phyloP scores from a whole-genome alignment of 2,797 vertebrate genomes.

The Lagocephalus sceleratus region DNA sequence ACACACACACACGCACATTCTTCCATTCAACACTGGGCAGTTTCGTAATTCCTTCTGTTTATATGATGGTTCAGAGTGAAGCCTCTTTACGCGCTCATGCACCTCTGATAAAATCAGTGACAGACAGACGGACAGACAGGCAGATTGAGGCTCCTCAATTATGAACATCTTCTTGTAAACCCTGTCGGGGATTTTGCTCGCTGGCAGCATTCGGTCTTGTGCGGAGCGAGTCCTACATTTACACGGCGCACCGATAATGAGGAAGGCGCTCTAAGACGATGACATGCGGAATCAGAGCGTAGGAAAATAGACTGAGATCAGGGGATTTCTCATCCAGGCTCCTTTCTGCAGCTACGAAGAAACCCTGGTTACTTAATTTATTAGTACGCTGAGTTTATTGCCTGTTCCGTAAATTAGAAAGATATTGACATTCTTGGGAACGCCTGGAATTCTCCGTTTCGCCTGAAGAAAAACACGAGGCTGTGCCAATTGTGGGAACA shows the following conservation, averaged over 20 bases:
- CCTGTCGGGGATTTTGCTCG: not conserved
- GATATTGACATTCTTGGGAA: too few species aligned
- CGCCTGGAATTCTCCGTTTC: too few species aligned
- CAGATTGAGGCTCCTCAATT: too few species aligned
- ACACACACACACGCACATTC: conserved; percentile 29
- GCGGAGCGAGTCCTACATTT: not conserved
- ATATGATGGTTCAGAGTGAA: conserved; percentile 55
- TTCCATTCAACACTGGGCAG: too few species aligned
- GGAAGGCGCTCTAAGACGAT: not conserved
- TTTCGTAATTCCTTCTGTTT: conserved; percentile 63
- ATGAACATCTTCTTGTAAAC: not conserved
- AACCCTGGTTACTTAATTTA: too few species aligned
- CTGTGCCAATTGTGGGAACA: too few species aligned
- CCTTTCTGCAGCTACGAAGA: not conserved
- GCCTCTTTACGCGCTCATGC: not conserved
- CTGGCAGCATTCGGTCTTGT: not conserved
- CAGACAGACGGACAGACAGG: not conserved
- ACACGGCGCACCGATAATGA: not conserved
- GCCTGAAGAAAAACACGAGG: too few species aligned
- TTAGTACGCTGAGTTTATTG: too few species aligned
- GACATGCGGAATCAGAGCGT: not conserved
- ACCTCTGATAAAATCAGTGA: not conserved
- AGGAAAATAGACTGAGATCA: not conserved
- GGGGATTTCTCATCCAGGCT: not conserved
- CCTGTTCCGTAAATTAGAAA: too few species aligned